These are phyloP conservation scores for Cinclus cinclus DNA, from an alignment of 2,113 vertebrate genomes.

Conservation along the genomic window DNA sequence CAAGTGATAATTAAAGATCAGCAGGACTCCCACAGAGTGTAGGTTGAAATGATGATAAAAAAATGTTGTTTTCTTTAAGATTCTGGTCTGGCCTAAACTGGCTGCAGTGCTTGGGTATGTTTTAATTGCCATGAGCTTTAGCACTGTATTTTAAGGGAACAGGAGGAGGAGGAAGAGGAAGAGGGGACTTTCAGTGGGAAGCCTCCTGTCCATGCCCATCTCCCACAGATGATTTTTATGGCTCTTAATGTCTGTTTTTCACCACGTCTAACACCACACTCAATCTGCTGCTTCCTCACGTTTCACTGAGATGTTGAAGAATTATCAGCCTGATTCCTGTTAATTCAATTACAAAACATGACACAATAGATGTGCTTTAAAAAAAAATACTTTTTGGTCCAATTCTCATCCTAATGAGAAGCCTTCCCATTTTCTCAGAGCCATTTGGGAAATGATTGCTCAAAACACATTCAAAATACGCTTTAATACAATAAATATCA, in stretches of 20 bases:
- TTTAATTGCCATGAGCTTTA: neutral
- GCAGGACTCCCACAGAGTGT: neutral
- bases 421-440: neutral
- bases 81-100: neutral
- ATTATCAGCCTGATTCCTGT: neutral
- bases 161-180: neutral
- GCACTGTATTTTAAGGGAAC: neutral
- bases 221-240: neutral
- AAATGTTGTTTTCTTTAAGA: neutral
- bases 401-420: neutral
- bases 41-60: neutral
- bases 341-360: neutral
- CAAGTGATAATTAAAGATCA: conserved; percentile 21
- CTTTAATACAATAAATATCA: neutral
- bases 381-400: neutral
- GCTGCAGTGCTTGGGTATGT: neutral
- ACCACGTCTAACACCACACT: neutral
- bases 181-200: neutral
- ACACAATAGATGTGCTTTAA: neutral
- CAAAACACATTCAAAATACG: neutral
- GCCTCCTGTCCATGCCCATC: neutral
- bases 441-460: neutral
- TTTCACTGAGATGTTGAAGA: neutral
- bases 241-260: neutral
- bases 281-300: neutral